Evolutionary conservation across 2,113 vertebrate genomes (phyloP).

Genomic region (Hystrix cristata): DNA sequence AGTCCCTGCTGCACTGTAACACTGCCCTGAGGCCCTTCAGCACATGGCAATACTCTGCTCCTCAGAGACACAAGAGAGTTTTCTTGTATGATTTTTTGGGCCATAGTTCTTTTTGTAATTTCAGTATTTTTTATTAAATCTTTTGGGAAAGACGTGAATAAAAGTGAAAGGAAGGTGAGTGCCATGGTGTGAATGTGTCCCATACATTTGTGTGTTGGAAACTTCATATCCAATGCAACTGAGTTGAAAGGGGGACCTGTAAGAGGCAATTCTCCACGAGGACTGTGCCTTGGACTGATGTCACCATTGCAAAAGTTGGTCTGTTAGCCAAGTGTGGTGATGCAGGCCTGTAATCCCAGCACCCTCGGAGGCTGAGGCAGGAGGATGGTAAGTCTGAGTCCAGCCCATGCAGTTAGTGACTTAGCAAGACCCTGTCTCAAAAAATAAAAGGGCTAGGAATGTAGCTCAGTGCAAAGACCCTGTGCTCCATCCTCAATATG

Average conservation of each 20-base stretch:
- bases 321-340: not conserved
- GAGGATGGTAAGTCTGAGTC: not conserved
- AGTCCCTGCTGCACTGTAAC: not conserved
- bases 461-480: not conserved
- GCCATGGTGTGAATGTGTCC: not conserved
- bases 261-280: not conserved
- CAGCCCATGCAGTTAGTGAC: not conserved
- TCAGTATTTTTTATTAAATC: not conserved
- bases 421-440: not conserved
- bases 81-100: not conserved
- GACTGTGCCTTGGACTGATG: not conserved
- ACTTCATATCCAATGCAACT: not conserved
- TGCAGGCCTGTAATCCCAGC: not conserved
- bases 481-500: not conserved
- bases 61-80: not conserved
- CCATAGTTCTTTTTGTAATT: not conserved
- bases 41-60: not conserved
- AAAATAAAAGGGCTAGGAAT: not conserved
- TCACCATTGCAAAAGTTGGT: not conserved
- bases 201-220: not conserved
- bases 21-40: fast-evolving
- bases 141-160: not conserved
- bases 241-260: not conserved
- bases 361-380: not conserved
- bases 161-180: not conserved